Evolutionary conservation across 2,888 invertebrate species (phyloP), one percentile per base, ranked within the genome.

Genomic region (Mamestra brassicae): DNA sequence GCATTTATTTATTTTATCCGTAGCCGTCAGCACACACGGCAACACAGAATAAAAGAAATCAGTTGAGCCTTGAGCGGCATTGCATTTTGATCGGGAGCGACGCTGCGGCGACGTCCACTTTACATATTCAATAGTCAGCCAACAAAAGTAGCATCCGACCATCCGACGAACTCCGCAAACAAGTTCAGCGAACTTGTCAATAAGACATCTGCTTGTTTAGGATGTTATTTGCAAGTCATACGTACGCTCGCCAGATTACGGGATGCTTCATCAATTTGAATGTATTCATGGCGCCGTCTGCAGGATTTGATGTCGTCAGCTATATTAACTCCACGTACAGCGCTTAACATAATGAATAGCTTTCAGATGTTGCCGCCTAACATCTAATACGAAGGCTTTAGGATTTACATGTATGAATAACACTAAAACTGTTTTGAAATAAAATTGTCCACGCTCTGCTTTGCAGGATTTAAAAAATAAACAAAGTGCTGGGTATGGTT

Each of bases 1-100:
- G 93, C 95, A 96, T 96, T 93, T 93, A 94, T 95, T 95, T 94
- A 92, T 92, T 92, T 92, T 90, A 91, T 89, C 90, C 89, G 83
- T 83, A 85, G 81, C 88, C 86, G 89, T 89, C 90, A 81, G 89
- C 88, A 86, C 84, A 87, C 85, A 87, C 84, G 90, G 88, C 88
- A 45, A 87, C 87, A 87, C 87, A 84, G 83, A 84, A 87, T 89
- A 81, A 87, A 89, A 89, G 88, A 87, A 88, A 86, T 90, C 88
- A 79, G 88, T 83, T 86, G 85, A 83, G 86, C 76, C 87, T 82
- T 86, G 85, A 84, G 87, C 83, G 72, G 80, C 79, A 76, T 82
- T 87, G 87, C 83, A 89, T 92, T 90, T 90, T 90, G 88, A 90
- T 89, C 87, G 86, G 83, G 83, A 89, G 86, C 87, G 83, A 87